Evolutionary conservation across 1,140 invertebrate species (phyloP), one percentile per base, ranked within the genome.

Genomic region (Xylocopa sonorina): DNA sequence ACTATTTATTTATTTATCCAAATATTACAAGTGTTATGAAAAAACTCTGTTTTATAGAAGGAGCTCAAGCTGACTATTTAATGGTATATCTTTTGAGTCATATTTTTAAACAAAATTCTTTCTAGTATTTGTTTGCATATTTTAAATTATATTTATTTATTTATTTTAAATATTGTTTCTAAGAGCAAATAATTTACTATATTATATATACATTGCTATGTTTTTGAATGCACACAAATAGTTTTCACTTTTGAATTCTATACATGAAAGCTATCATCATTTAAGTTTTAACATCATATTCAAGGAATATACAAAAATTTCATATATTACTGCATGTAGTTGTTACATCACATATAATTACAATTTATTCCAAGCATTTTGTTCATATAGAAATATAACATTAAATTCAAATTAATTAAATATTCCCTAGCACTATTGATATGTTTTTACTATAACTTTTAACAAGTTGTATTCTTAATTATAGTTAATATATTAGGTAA

Each of bases 71-170:
- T 55, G 67, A 43, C 73, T 78, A 63, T 73, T 63, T 78, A 73
- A 63, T 72, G 76, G 76, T 78, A 78, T 62, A 78, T 73, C 34
- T 78, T 53, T 78, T 78, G 53, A 43, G 58, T 69, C 53, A 78
- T 62, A 60, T 63, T 62, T 73, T 73, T 12, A 63, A 78, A n/a
- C 6, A 63, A 73, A 72, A 16, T 73, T 55, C 14, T 53, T 27
- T 46, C 27, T 66, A 53, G n/a, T 58, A 48, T 69, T 69, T n/a
- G n/a, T n/a, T 43, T 78, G 75, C 66, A 71, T 62, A 64, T 64
- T 38, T 21, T n/a, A n/a, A 55, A 72, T 46, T 64, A 43, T 3
- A 43, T 62, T 78, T 63, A 53, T 18, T 64, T 66, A 46, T 67
- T 67, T 64, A 5, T 57, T 67, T 67, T 64, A 5, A 29, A 10